These are phyloP conservation scores for Polypedilum pembai DNA, from an alignment of 1,140 invertebrate species.

Conservation along the genomic window DNA sequence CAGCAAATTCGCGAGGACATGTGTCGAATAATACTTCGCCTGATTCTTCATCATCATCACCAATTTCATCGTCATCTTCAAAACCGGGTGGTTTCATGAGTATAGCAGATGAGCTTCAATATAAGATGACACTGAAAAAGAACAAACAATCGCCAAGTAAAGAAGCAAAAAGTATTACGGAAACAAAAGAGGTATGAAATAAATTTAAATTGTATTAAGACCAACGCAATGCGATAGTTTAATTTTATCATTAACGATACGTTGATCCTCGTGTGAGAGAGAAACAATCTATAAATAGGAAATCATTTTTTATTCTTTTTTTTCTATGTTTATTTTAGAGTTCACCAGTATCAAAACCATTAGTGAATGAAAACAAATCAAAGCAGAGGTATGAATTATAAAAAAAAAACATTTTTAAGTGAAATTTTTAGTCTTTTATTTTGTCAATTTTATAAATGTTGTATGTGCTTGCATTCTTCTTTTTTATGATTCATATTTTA, in stretches of 20 bases:
- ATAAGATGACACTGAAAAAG: conserved; percentile 27
- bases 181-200: conserved; percentile 11
- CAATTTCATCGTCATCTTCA: conserved; percentile 36
- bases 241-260: neutral
- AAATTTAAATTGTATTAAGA: neutral
- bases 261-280: neutral
- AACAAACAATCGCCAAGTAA: neutral
- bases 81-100: neutral
- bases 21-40: conserved; percentile 19
- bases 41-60: conserved; percentile 35
- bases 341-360: neutral
- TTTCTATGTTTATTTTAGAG: neutral
- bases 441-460: neutral
- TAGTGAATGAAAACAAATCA: conserved; percentile 21
- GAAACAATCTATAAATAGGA: neutral
- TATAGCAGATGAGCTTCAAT: conserved; percentile 22
- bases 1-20: neutral
- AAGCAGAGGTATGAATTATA: conserved; percentile 15
- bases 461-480: neutral
- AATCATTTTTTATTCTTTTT: neutral
- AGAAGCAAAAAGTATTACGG: neutral
- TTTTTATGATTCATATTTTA: neutral
- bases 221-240: neutral
- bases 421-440: neutral
- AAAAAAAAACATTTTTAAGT: neutral